Percentiles rank a stretch among this genome's conserved stretches.
These are phyloP conservation scores for Onychostruthus taczanowskii DNA, from an alignment of 2,113 vertebrate genomes.

Conservation along the genomic window DNA sequence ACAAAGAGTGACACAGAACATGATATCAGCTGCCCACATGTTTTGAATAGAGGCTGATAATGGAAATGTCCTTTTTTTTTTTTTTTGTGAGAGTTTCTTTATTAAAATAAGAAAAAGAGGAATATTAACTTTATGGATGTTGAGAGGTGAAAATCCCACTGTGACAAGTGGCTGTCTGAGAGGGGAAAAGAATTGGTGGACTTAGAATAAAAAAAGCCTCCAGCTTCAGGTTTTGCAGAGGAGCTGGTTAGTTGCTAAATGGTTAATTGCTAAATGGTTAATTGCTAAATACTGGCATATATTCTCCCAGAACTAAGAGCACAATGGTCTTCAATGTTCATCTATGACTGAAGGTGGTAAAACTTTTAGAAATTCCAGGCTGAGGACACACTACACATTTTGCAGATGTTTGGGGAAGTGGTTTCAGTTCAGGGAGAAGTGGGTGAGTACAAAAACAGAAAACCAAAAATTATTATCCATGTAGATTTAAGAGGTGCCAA, in stretches of 20 bases:
- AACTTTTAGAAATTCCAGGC: neutral
- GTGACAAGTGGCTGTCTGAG: neutral
- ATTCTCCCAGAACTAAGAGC: neutral
- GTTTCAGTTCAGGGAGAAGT: neutral
- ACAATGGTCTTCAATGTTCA: fast-evolving
- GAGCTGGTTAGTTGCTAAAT: neutral
- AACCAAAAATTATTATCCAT: neutral
- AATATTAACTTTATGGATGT: neutral
- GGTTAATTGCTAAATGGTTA: neutral
- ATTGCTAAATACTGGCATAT: neutral
- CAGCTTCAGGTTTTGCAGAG: neutral
- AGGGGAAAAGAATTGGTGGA: neutral
- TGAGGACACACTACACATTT: fast-evolving
- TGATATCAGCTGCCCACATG: neutral
- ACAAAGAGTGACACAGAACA: neutral
- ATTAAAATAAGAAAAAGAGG: neutral
- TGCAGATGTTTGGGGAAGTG: neutral
- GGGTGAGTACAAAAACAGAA: neutral
- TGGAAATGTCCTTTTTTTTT: neutral
- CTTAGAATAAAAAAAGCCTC: neutral
- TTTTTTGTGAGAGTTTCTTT: neutral
- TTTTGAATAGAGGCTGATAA: neutral
- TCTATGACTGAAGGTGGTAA: neutral
- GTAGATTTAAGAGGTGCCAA: neutral
- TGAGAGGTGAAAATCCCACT: neutral